Percentiles rank a stretch among this genome's conserved stretches.
phyloP scores from a whole-genome alignment of 1,140 invertebrate genomes.

The Drosophila burlai region DNA sequence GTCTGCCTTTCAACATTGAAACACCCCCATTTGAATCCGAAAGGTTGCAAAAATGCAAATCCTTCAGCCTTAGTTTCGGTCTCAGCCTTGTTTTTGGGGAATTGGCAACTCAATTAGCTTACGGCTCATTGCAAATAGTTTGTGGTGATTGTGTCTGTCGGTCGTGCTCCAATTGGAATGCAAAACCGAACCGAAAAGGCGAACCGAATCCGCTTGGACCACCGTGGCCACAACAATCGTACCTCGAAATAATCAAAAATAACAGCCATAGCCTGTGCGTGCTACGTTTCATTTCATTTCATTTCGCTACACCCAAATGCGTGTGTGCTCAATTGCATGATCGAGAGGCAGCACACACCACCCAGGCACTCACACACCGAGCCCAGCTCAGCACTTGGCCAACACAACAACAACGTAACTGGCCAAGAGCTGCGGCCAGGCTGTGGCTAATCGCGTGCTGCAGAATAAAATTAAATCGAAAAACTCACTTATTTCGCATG shows the following conservation, averaged over 20 bases:
- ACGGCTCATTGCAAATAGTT: constrained; percentile 51
- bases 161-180: constrained; percentile 82
- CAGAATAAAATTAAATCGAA: constrained; percentile 76
- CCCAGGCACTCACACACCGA: not conserved
- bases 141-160: constrained; percentile 67
- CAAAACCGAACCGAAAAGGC: constrained; percentile 74
- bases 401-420: not conserved
- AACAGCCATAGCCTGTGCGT: constrained; percentile 62
- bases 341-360: constrained; percentile 51
- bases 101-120: constrained; percentile 69
- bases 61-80: constrained; percentile 33
- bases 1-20: not conserved
- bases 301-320: constrained; percentile 82
- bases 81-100: constrained; percentile 38
- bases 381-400: constrained; percentile 10
- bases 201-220: constrained; percentile 69
- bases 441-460: constrained; percentile 81
- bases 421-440: constrained; percentile 64
- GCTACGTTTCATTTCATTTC: constrained; percentile 82
- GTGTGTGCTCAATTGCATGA: constrained; percentile 82
- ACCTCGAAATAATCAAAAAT: constrained; percentile 26
- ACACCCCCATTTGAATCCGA: too few relatives aligned
- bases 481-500: constrained; percentile 90
- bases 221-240: constrained; percentile 60
- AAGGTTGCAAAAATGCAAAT: constrained; percentile 1